phyloP scores from a whole-genome alignment of 2,113 vertebrate species.

The Pithys albifrons region DNA sequence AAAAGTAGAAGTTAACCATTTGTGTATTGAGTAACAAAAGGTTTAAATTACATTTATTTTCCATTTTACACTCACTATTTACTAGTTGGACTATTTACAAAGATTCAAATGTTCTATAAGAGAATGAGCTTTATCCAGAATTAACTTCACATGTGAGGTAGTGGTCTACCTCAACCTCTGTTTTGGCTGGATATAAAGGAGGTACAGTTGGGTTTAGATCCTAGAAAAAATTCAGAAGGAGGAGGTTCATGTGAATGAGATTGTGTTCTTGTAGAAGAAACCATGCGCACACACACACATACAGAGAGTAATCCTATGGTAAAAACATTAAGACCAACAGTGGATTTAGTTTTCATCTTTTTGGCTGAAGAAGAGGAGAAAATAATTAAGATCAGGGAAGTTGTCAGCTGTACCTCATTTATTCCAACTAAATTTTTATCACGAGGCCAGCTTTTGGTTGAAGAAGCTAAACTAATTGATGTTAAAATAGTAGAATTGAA shows the following conservation, averaged over 20 bases:
- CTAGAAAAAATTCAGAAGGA: slow-evolving; percentile 23
- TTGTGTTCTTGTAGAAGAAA: background rate
- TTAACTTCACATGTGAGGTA: slow-evolving; percentile 25
- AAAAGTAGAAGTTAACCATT: slow-evolving; percentile 73
- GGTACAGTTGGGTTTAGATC: slow-evolving; percentile 7
- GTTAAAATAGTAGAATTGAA: background rate
- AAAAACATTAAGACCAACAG: slow-evolving; percentile 32
- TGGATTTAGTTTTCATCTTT: background rate
- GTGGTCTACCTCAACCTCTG: slow-evolving; percentile 28
- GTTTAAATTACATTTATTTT: slow-evolving; percentile 75
- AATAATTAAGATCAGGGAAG: background rate
- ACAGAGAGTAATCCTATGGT: background rate
- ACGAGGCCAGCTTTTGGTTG: slow-evolving; percentile 14
- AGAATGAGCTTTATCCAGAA: slow-evolving; percentile 48
- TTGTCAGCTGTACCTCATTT: slow-evolving; percentile 6
- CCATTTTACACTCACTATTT: slow-evolving; percentile 76
- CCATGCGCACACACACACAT: background rate
- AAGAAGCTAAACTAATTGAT: background rate
- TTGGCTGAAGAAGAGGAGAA: background rate
- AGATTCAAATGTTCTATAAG: slow-evolving; percentile 19
- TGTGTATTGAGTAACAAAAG: slow-evolving; percentile 73
- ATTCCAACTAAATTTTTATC: background rate
- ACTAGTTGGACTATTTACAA: slow-evolving; percentile 79
- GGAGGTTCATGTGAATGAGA: background rate
- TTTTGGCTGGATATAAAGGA: slow-evolving; percentile 34